Evolutionary conservation across 2,797 vertebrate genomes (phyloP).

Genomic region (Hydrocynus forskahlii): DNA sequence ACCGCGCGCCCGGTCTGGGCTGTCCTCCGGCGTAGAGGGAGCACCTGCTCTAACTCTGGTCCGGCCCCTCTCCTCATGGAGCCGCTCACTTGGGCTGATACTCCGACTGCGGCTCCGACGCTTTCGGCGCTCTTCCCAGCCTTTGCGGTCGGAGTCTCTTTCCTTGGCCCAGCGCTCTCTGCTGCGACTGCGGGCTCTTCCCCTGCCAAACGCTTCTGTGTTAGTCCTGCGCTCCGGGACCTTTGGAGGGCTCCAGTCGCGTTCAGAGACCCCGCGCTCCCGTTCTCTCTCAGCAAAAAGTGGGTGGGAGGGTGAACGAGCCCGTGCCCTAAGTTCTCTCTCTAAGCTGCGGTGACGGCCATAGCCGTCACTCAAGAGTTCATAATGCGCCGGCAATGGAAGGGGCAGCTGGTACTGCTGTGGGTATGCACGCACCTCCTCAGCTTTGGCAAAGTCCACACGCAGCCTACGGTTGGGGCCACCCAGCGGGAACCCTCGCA

Average conservation of each 20-base stretch:
- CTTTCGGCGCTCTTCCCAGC: conserved; percentile 83
- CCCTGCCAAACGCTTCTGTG: conserved; percentile 84
- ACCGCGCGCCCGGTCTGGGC: conserved; percentile 87
- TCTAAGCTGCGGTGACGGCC: conserved; percentile 88
- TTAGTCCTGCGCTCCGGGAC: conserved; percentile 83
- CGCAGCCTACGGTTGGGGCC: conserved; percentile 89
- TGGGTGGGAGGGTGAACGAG: conserved; percentile 84
- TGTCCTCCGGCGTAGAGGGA: conserved; percentile 82
- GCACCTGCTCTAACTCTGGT: conserved; percentile 74
- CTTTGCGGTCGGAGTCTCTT: conserved; percentile 80
- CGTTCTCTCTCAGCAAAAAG: conserved; percentile 82
- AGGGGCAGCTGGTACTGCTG: conserved; percentile 84
- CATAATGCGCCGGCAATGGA: conserved; percentile 84
- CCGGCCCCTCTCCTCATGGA: conserved; percentile 80
- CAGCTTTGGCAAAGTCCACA: conserved; percentile 96
- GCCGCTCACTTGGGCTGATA: conserved; percentile 78
- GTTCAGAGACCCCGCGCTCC: conserved; percentile 85
- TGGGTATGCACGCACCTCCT: conserved; percentile 88
- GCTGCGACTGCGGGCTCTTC: conserved; percentile 84
- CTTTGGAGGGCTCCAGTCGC: conserved; percentile 88
- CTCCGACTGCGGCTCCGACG: conserved; percentile 79
- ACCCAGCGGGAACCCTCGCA: conserved; percentile 93
- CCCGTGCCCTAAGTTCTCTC: conserved; percentile 86
- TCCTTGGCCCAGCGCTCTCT: conserved; percentile 89
- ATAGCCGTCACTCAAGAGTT: conserved; percentile 86